Evolutionary conservation across 2,888 invertebrate species (phyloP), one percentile per base, ranked within the genome.

Genomic region (Cephus rjabovi): DNA sequence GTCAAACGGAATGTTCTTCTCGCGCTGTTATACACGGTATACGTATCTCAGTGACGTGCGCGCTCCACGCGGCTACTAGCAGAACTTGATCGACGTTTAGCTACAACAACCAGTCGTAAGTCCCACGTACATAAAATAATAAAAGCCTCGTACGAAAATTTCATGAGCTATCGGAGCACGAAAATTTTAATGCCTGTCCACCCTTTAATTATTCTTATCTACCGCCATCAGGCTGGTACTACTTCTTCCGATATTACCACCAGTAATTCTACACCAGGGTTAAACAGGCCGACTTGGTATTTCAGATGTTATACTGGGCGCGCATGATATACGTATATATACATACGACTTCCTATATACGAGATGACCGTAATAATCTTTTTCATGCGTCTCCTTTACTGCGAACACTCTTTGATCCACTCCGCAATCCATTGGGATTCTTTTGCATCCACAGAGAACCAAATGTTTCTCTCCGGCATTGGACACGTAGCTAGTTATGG

Each of bases 81-180:
- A 33, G 40, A 75, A 70, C 71, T 71, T 82, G 84, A 85, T 85
- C 83, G 85, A 84, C 83, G 83, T 84, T 86, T 83, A 84, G 85
- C 84, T 83, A 84, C 83, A 86, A 86, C 84, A 81, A 84, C 81
- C 80, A 78, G 81, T 84, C 82, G 84, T 81, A 56, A 56, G 23
- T 23, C 23, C 9, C 56, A 9, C 56, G 56, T 56, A 56, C 23
- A 56, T 56, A 23, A 56, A 56, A 56, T 56, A 56, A 56, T 23
- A 56, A 56, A 9, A 56, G 23, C 56, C 15, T 23, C 23, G 23
- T 56, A 56, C 6, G 23, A 23, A 9, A 56, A 56, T 23, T 23
- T 56, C 56, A 56, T 9, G 9, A 56, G 56, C 6, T 56, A 56
- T 56, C 23, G 23, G 56, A 56, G 9, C 56, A 56, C 56, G 2